A percentile compares a stretch with the other conserved stretches of the same genome.
These are phyloP conservation scores for Leptopilina clavipes DNA, from an alignment of 1,140 invertebrate species.

Conservation along the genomic window DNA sequence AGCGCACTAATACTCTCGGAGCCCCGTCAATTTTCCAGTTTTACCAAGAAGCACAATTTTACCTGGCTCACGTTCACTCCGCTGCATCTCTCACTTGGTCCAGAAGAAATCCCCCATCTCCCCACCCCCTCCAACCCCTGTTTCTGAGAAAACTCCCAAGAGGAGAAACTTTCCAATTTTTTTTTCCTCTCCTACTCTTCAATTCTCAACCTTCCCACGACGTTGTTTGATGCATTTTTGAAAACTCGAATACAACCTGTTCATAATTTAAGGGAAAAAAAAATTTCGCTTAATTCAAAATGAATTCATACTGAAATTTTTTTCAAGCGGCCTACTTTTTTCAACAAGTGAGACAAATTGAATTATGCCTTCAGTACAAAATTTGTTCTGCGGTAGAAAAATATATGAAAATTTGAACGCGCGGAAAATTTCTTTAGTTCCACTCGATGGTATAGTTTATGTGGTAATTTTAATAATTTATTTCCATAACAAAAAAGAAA, in stretches of 20 bases:
- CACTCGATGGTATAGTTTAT: too few species aligned
- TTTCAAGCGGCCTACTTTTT: not conserved
- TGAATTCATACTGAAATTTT: not conserved
- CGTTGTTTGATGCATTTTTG: slow-evolving; percentile 28
- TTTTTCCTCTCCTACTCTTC: not conserved
- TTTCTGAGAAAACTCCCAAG: slow-evolving; percentile 60
- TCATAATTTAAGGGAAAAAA: slow-evolving; percentile 1
- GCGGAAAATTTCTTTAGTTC: too few species aligned
- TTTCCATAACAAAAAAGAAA: too few species aligned
- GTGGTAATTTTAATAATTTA: too few species aligned
- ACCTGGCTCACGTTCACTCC: slow-evolving; percentile 49
- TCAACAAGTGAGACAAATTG: too few species aligned
- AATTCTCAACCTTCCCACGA: slow-evolving; percentile 10
- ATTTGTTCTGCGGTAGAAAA: too few species aligned
- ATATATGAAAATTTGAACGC: too few species aligned
- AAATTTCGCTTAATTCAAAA: not conserved
- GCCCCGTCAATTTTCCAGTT: slow-evolving; percentile 28
- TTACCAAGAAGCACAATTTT: slow-evolving; percentile 44
- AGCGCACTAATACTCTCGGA: slow-evolving; percentile 3
- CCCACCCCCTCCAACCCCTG: not conserved
- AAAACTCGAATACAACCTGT: slow-evolving; percentile 40
- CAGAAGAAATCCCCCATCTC: slow-evolving; percentile 56
- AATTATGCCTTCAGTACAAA: too few species aligned
- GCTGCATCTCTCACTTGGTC: slow-evolving; percentile 21
- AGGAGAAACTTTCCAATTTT: slow-evolving; percentile 59